These are phyloP conservation scores for Nasonia oneida DNA, from an alignment of 2,888 invertebrate species.

Conservation along the genomic window DNA sequence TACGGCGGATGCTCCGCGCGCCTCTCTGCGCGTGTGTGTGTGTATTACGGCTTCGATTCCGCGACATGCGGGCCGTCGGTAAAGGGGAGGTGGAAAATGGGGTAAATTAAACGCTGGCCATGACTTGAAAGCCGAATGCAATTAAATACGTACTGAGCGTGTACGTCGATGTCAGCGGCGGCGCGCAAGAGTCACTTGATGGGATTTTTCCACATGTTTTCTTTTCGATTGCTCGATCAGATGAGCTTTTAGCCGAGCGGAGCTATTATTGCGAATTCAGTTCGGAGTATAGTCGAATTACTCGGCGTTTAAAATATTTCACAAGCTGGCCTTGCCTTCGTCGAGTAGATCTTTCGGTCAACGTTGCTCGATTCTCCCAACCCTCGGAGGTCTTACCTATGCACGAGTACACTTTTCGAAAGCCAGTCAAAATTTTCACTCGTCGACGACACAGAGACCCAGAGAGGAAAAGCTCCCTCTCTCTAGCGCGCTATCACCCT, in stretches of 20 bases:
- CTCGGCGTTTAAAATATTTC: slow-evolving; percentile 15
- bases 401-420: neutral
- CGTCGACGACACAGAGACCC: neutral
- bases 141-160: slow-evolving; percentile 60
- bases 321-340: no score
- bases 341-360: neutral
- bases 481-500: neutral
- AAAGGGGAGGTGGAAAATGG: slow-evolving; percentile 28
- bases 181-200: slow-evolving; percentile 40
- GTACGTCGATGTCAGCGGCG: slow-evolving; percentile 59
- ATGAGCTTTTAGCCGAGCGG: slow-evolving; percentile 40
- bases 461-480: neutral
- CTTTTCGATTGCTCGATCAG: slow-evolving; percentile 43
- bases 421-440: neutral
- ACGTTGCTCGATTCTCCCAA: neutral
- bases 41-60: slow-evolving; percentile 65
- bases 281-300: neutral
- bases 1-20: slow-evolving; percentile 51
- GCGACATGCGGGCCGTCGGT: slow-evolving; percentile 63
- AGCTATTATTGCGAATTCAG: slow-evolving; percentile 35
- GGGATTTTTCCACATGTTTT: slow-evolving; percentile 18
- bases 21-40: slow-evolving; percentile 68
- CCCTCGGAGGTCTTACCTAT: no score
- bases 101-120: slow-evolving; percentile 66
- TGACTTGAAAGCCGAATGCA: slow-evolving; percentile 62